phyloP scores from a whole-genome alignment of 2,888 invertebrate species.

The Pseudococcus longispinus region DNA sequence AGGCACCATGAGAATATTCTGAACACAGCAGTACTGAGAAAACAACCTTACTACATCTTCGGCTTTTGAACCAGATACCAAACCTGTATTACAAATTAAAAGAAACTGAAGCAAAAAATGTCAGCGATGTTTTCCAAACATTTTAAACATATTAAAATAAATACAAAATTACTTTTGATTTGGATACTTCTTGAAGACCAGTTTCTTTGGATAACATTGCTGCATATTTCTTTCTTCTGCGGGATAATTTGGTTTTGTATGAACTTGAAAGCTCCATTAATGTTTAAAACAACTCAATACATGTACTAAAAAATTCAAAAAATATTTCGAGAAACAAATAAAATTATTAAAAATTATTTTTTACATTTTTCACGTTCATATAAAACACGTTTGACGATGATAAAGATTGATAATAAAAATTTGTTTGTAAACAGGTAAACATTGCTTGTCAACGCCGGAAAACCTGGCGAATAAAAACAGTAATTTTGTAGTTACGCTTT shows the following conservation, averaged over 20 bases:
- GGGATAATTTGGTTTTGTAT: constrained; percentile 27
- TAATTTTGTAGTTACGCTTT: too few relatives aligned
- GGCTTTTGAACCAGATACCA: constrained; percentile 79
- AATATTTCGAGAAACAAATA: not conserved
- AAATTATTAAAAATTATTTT: not conserved
- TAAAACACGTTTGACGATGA: not conserved
- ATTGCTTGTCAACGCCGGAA: too few relatives aligned
- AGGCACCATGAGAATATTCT: constrained; percentile 74
- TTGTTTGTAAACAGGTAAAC: too few relatives aligned
- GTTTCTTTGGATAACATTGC: constrained; percentile 47
- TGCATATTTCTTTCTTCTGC: constrained; percentile 41
- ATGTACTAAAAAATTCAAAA: not conserved
- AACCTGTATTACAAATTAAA: constrained; percentile 84
- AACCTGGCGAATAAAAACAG: too few relatives aligned
- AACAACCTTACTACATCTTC: constrained; percentile 69
- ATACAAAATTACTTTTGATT: constrained; percentile 25
- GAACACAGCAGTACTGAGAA: constrained; percentile 66
- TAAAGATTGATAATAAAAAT: not conserved
- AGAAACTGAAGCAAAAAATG: constrained; percentile 68
- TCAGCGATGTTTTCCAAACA: not conserved
- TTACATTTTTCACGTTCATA: not conserved
- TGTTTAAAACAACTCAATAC: not conserved
- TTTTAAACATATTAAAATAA: not conserved
- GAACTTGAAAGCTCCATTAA: constrained; percentile 5
- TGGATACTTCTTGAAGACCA: not conserved